Conservation (phyloP, 2,888 invertebrate species). For the Drosophila heteroneura region DNA sequence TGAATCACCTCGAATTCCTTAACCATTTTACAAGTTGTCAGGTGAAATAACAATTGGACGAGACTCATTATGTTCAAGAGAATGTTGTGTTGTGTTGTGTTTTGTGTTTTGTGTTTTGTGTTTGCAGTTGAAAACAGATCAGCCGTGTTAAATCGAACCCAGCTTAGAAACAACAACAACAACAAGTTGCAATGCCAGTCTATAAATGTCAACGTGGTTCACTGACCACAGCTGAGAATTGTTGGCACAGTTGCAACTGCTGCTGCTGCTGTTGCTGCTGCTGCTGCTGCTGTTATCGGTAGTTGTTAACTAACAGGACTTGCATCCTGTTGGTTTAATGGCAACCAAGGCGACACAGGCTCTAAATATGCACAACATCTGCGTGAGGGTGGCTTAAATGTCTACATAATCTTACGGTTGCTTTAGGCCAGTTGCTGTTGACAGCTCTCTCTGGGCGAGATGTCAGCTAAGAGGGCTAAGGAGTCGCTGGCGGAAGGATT, state of each 20-base stretch:
- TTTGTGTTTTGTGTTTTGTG: too few species aligned
- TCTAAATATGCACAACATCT: not conserved
- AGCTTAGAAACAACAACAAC: not conserved
- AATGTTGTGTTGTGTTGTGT: not conserved
- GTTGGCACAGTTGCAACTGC: not conserved
- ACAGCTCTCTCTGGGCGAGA: slow-evolving; percentile 41
- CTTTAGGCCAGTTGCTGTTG: slow-evolving; percentile 30
- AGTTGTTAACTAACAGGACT: not conserved
- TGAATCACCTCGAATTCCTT: not conserved
- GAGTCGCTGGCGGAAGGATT: not conserved
- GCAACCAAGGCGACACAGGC: slow-evolving; percentile 25
- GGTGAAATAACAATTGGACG: not conserved
- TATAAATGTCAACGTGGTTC: not conserved
- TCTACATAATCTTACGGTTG: slow-evolving; percentile 53
- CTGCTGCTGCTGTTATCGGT: not conserved
- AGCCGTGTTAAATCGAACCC: not conserved
- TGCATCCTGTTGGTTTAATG: slow-evolving; percentile 22
- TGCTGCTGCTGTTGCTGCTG: not conserved
- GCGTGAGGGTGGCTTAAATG: slow-evolving; percentile 26
- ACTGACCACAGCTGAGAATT: not conserved
- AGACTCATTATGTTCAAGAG: not conserved
- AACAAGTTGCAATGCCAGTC: not conserved
- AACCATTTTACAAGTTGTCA: not conserved
- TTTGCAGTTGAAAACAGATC: not conserved
- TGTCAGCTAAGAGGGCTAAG: slow-evolving; percentile 22